phyloP scores from a whole-genome alignment of 2,113 vertebrate species.

The Lipophrys pholis region DNA sequence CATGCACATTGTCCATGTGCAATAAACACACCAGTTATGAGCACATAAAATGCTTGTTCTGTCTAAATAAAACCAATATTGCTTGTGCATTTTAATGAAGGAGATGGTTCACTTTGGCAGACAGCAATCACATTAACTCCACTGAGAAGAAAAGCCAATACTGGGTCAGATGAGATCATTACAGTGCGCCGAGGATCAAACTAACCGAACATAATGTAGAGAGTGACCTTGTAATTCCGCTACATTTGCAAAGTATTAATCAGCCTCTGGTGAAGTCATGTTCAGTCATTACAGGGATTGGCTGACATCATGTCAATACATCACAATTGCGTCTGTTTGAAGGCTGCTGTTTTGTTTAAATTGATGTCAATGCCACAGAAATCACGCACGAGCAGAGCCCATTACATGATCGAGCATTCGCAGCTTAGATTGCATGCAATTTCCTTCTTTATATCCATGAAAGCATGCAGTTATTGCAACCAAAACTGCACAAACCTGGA shows the following conservation, averaged over 20 bases:
- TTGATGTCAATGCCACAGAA: not conserved
- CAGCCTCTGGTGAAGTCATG: not conserved
- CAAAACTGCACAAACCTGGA: conserved; percentile 29
- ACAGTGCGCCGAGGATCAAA: not conserved
- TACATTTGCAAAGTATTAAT: not conserved
- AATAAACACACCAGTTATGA: too few species aligned
- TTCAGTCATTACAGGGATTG: not conserved
- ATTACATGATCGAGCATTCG: not conserved
- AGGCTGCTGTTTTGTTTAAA: not conserved
- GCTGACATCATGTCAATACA: not conserved
- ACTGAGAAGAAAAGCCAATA: not conserved
- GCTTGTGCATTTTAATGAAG: too few species aligned
- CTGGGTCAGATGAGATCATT: not conserved
- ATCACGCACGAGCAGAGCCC: not conserved
- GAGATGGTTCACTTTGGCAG: not conserved
- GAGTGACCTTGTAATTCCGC: not conserved
- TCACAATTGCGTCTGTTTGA: not conserved
- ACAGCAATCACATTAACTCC: not conserved
- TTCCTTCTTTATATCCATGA: not conserved
- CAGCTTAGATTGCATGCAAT: not conserved
- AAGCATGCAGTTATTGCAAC: conserved; percentile 12
- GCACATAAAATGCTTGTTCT: too few species aligned
- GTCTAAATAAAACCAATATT: too few species aligned
- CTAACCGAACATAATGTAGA: not conserved
- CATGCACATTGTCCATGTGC: too few species aligned